These are phyloP conservation scores for Euborellia annulipes DNA, from an alignment of 1,140 invertebrate species.

Conservation along the genomic window DNA sequence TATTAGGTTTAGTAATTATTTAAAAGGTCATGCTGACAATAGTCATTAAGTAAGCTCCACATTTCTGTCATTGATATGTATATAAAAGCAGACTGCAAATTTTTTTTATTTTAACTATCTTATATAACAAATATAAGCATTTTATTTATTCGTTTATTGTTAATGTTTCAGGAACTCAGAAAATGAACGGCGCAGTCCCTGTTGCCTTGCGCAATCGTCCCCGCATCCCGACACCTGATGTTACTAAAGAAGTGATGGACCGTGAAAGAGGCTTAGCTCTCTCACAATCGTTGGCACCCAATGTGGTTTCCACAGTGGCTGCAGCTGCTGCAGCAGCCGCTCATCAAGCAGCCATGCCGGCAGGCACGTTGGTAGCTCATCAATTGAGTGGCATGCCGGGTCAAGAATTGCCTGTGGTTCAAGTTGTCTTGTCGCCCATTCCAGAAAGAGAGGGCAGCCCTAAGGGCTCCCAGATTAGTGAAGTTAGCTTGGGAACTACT, in stretches of 20 bases:
- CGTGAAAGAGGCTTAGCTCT: conserved; percentile 43
- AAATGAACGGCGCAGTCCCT: conserved; percentile 48
- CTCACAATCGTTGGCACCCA: conserved; percentile 4
- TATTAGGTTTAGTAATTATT: too few relatives aligned
- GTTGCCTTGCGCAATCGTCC: conserved; percentile 55
- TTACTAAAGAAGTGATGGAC: conserved; percentile 56
- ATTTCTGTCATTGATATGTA: too few relatives aligned
- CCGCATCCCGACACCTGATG: conserved; percentile 71
- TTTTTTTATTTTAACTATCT: neutral
- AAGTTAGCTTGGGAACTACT: conserved; percentile 47
- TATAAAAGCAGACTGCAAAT: neutral
- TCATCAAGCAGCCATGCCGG: conserved; percentile 18
- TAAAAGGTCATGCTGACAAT: too few relatives aligned
- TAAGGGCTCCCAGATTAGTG: conserved; percentile 22
- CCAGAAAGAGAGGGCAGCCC: conserved; percentile 46
- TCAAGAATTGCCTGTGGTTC: conserved; percentile 17
- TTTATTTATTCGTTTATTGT: conserved; percentile 8
- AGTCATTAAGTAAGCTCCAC: too few relatives aligned
- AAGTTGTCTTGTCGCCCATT: conserved; percentile 63
- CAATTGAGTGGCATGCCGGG: neutral
- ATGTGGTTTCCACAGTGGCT: neutral
- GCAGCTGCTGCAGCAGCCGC: conserved; percentile 1
- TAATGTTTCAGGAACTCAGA: conserved; percentile 34
- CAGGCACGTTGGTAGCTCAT: conserved; percentile 10
- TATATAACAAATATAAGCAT: neutral